phyloP scores from a whole-genome alignment of 2,888 invertebrate genomes.

The Lutraria lutraria region DNA sequence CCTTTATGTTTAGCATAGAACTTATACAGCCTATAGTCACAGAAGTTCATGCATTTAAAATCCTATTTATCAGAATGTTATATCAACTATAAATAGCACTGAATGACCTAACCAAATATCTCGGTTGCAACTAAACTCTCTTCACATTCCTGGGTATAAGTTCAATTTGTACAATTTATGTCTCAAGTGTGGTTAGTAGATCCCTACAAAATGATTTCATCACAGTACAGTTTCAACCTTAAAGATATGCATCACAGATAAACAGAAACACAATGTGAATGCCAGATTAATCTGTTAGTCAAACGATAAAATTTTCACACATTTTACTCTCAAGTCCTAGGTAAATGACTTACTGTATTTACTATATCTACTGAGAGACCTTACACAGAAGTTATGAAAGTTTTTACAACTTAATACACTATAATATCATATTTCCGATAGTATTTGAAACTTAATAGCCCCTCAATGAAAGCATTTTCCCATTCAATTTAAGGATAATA shows the following conservation, averaged over 20 bases:
- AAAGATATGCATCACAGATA: not conserved
- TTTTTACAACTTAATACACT: slow-evolving; percentile 38
- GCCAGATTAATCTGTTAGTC: slow-evolving; percentile 8
- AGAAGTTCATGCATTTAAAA: slow-evolving; percentile 11
- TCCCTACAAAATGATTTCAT: slow-evolving; percentile 8
- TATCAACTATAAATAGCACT: slow-evolving; percentile 11
- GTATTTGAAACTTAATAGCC: not conserved
- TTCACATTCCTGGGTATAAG: not conserved
- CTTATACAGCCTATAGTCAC: not conserved
- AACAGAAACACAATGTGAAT: not conserved
- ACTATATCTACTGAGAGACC: not conserved
- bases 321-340: not conserved
- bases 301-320: slow-evolving; percentile 22
- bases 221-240: not conserved
- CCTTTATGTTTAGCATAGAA: not conserved
- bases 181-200: not conserved
- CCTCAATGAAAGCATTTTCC: slow-evolving; percentile 2
- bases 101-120: not conserved
- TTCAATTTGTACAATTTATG: not conserved
- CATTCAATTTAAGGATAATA: not conserved
- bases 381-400: not conserved
- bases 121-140: not conserved
- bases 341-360: not conserved
- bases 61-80: not conserved
- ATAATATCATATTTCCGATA: slow-evolving; percentile 41